These are phyloP conservation scores for Porites evermanni DNA, from an alignment of 92 coral and sea anemone species.

Conservation along the genomic window DNA sequence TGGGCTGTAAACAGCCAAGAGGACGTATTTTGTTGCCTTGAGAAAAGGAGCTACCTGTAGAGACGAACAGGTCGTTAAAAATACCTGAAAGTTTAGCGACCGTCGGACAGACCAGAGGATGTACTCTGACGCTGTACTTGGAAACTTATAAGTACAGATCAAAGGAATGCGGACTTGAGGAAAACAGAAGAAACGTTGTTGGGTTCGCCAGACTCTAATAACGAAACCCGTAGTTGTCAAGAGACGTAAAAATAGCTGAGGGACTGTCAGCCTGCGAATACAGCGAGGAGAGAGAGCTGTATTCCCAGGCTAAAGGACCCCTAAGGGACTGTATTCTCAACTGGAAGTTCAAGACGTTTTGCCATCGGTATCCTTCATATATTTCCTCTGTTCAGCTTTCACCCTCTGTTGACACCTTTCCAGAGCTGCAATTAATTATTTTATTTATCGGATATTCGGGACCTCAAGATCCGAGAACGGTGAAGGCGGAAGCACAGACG, in stretches of 20 bases:
- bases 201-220: neutral
- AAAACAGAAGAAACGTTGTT: neutral
- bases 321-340: too few species aligned
- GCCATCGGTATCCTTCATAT: too few species aligned
- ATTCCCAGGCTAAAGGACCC: too few species aligned
- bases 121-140: constrained; percentile 25
- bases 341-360: too few species aligned
- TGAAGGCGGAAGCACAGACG: too few species aligned
- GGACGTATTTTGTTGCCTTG: constrained; percentile 74
- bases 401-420: too few species aligned
- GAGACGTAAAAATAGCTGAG: neutral
- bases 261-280: too few species aligned
- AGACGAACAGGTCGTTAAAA: constrained; percentile 20
- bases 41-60: constrained; percentile 54
- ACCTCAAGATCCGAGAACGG: too few species aligned
- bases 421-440: too few species aligned
- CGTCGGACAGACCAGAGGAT: constrained; percentile 63
- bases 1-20: constrained; percentile 60
- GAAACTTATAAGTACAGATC: neutral
- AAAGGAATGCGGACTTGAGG: neutral
- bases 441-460: too few species aligned
- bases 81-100: constrained; percentile 1
- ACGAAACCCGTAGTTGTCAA: neutral
- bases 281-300: too few species aligned
- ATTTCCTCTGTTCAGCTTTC: too few species aligned